Evolutionary conservation across 2,888 invertebrate genomes (phyloP), one percentile per base, ranked within the genome.

Genomic region (Periphyllus acericola): DNA sequence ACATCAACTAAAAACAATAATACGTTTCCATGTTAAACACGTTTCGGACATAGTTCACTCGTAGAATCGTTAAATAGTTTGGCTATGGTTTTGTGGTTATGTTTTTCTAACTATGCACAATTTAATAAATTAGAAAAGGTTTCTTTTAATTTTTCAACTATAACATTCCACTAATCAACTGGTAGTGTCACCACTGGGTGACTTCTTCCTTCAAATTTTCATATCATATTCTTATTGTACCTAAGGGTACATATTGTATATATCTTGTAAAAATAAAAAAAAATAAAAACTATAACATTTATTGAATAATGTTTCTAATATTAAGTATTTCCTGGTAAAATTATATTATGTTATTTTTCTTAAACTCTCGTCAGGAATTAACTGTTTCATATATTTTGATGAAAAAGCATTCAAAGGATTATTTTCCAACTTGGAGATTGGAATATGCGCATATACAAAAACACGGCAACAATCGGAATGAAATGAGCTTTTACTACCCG

Each of bases 1-100:
- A 74, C 79, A 79, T 89, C 89, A 32, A 52, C 72, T 25, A 83
- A 79, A 72, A 89, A 89, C n/a, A 89, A 40, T 40, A 78, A 83
- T 36, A 83, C 83, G 71, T 71, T 78, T n/a, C 19, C 40, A 34
- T 88, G 75, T 68, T 88, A 3, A 25, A 88, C 76, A 82, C 82
- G 14, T n/a, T 75, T 52, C 2, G 82, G 75, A 74, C 82, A 88
- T 68, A 76, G 34, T 52, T 81, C 19, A 40, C 60, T 80, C 85
- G 83, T 72, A 5, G 76, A 52, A 84, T 86, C 60, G 55, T 82
- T 87, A 83, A 83, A 71, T 32, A 68, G 17, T 72, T 52, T n/a
- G 32, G 74, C 71, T 46, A 80, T 87, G 36, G 78, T 80, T 83
- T 40, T 66, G 60, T 40, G 32, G 76, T 87, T 87, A 8, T 52